Percentiles rank a stretch among this genome's conserved stretches.
Conservation (phyloP, 2,797 vertebrate species). For the Sebastes nivosus region DNA sequence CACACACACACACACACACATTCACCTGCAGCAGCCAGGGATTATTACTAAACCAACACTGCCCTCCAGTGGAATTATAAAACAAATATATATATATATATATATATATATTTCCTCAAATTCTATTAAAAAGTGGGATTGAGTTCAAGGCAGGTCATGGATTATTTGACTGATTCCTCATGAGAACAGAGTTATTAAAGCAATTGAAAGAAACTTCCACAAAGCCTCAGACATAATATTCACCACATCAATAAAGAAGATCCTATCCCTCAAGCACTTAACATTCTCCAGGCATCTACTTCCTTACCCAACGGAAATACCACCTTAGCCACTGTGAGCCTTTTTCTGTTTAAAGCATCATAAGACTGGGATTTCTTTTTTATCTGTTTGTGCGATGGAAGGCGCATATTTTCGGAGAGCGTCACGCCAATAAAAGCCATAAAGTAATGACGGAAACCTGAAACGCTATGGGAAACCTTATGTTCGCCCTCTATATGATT, state of each 20-base stretch:
- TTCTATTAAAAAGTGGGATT: background rate
- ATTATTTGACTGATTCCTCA: slow-evolving; percentile 46
- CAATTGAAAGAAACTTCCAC: slow-evolving; percentile 31
- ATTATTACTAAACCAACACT: slow-evolving; percentile 37
- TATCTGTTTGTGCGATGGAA: slow-evolving; percentile 60
- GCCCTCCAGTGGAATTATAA: slow-evolving; percentile 56
- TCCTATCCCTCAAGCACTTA: slow-evolving; percentile 43
- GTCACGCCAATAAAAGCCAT: slow-evolving; percentile 64
- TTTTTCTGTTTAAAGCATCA: slow-evolving; percentile 65
- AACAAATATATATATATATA: background rate
- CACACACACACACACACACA: background rate
- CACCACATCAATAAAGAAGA: slow-evolving; percentile 52
- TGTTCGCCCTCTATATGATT: slow-evolving; percentile 71
- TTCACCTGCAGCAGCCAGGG: background rate
- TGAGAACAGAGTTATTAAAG: slow-evolving; percentile 44
- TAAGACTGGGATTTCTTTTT: slow-evolving; percentile 39
- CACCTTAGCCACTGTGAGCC: slow-evolving; percentile 46
- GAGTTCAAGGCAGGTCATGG: slow-evolving; percentile 39
- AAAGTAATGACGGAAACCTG: slow-evolving; percentile 76
- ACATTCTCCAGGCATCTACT: slow-evolving; percentile 50
- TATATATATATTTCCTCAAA: background rate
- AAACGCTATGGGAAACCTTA: slow-evolving; percentile 50
- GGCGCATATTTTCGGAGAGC: slow-evolving; percentile 64
- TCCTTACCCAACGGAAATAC: slow-evolving; percentile 67
- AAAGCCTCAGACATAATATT: slow-evolving; percentile 61